Base-by-base conservation (phyloP, 2,888 invertebrate genomes). In the Eupithecia pulchellata region DNA sequence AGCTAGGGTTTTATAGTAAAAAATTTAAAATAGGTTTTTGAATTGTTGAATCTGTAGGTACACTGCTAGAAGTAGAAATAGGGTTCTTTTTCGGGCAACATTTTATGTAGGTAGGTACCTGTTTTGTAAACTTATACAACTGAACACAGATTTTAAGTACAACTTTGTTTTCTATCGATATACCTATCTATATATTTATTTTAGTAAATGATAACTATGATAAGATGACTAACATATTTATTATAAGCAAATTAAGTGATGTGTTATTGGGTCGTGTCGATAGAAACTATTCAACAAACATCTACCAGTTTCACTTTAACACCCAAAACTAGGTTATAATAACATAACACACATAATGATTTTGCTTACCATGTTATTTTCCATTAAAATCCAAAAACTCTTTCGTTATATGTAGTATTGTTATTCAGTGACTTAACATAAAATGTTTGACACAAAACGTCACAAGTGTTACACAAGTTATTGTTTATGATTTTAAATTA, bases 401-500 rank as follows among this genome's bases (percentile, higher is more conserved):
- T n/a, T n/a, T n/a, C n/a, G n/a, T n/a, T n/a, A n/a, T n/a, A n/a
- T n/a, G n/a, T n/a, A n/a, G n/a, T n/a, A n/a, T n/a, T n/a, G n/a
- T n/a, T n/a, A n/a, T n/a, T n/a, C n/a, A n/a, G n/a, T n/a, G 36
- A 34, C 34, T 13, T 4, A 25, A 11, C 9, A n/a, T 32, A 61
- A 17, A 61, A 25, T 34, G 25, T 34, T 61, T 62, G 60, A 55
- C 65, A 70, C 34, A 52, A 60, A 60, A 69, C 66, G 61, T 57
- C n/a, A 64, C 66, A 32, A 47, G 17, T 30, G 47, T 64, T 32
- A 32, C 13, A 66, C 14, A 47, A 73, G 68, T 72, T 72, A 83
- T 87, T 87, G 84, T 84, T 82, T 86, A 84, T 83, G 81, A 20
- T 61, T 60, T 57, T 61, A 61, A 72, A 84, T 80, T 85, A 77